Evolutionary conservation across 1,140 invertebrate species (phyloP).

Genomic region (Eumeta japonica): DNA sequence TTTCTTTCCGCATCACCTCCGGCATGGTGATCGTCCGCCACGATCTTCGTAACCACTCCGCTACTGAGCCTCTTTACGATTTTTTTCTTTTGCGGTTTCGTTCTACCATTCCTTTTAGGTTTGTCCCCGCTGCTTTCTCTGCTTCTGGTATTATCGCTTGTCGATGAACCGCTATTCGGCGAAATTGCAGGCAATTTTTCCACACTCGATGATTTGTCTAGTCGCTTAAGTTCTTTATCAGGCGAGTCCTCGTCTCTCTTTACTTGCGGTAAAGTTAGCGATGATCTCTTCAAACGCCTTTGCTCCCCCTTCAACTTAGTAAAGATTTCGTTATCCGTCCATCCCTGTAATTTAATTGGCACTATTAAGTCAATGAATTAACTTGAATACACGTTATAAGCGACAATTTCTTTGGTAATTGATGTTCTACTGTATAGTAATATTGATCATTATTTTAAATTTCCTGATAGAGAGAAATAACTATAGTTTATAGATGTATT

Average conservation of each 20-base stretch:
- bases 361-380: conserved; percentile 1
- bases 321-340: conserved; percentile 48
- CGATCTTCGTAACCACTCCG: conserved; percentile 27
- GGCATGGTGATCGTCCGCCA: conserved; percentile 14
- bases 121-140: conserved; percentile 13
- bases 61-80: conserved; percentile 38
- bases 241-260: conserved; percentile 38
- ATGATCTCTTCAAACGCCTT: conserved; percentile 33
- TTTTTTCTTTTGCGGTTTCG: conserved; percentile 17
- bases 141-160: conserved; percentile 8
- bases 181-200: conserved; percentile 39
- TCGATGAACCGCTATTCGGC: conserved; percentile 12
- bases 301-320: conserved; percentile 34
- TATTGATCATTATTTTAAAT: too few species aligned
- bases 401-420: neutral
- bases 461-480: too few species aligned
- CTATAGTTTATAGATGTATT: too few species aligned
- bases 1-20: conserved; percentile 5
- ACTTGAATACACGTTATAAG: too few species aligned
- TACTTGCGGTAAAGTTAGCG: conserved; percentile 49
- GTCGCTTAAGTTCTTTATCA: conserved; percentile 23
- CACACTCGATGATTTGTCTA: conserved; percentile 19
- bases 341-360: conserved; percentile 29
- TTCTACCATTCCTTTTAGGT: neutral
- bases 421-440: neutral